phyloP scores from a whole-genome alignment of 2,797 vertebrate genomes.

The Eospalax fontanierii region DNA sequence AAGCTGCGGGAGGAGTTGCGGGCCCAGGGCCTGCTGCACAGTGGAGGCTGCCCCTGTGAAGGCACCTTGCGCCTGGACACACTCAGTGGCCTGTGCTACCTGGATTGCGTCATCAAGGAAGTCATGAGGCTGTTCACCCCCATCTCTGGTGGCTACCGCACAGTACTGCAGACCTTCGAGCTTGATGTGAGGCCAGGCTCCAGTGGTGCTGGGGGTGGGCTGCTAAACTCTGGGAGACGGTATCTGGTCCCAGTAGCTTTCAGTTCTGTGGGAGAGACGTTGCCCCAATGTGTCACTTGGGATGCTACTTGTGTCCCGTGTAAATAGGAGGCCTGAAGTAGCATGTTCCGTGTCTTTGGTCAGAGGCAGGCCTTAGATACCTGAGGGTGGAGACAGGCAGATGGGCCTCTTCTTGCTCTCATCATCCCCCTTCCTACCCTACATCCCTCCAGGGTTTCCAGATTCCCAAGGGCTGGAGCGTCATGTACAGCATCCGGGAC shows the following conservation, averaged over 20 bases:
- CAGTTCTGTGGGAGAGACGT: not conserved
- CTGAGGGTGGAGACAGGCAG: not conserved
- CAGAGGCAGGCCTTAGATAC: not conserved
- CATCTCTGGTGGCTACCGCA: conserved; percentile 97
- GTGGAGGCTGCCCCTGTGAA: conserved; percentile 96
- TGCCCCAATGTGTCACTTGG: not conserved
- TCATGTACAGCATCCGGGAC: conserved; percentile 99
- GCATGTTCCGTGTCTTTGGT: not conserved
- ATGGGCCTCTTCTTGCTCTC: not conserved
- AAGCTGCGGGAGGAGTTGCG: conserved; percentile 96
- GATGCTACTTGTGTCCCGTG: not conserved
- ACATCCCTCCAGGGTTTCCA: conserved; percentile 94
- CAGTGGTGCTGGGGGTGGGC: not conserved
- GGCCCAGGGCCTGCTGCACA: conserved; percentile 94
- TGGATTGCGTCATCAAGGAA: conserved; percentile 99
- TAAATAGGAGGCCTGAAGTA: not conserved
- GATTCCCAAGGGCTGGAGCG: conserved; percentile 99
- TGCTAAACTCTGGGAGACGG: not conserved
- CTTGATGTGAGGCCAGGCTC: conserved; percentile 94
- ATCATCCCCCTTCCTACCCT: not conserved
- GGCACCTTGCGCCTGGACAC: conserved; percentile 94
- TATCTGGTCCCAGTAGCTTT: not conserved
- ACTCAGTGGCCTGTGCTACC: conserved; percentile 94
- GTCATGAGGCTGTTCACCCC: conserved; percentile 97
- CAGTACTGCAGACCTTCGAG: conserved; percentile 98